phyloP scores from a whole-genome alignment of 1,140 invertebrate genomes.

The Drosophila gunungcola region DNA sequence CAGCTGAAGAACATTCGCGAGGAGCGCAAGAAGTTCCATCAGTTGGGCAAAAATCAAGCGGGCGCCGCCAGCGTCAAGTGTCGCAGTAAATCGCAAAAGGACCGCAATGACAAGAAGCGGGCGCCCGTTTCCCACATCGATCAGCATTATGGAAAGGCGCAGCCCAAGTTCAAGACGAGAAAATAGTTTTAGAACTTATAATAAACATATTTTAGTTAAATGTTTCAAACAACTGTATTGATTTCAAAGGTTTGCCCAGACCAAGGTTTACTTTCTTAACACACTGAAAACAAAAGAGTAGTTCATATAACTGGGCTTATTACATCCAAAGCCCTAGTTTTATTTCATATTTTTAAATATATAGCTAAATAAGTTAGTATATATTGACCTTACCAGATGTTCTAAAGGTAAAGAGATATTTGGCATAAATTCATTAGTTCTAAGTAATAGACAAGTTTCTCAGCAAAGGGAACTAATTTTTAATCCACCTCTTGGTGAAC shows the following conservation, averaged over 20 bases:
- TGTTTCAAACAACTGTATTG: background rate
- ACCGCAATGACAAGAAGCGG: conserved; percentile 80
- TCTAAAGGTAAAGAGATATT: too few relatives aligned
- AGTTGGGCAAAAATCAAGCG: conserved; percentile 85
- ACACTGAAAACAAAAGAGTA: too few relatives aligned
- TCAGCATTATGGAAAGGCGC: conserved; percentile 77
- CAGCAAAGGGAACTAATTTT: too few relatives aligned
- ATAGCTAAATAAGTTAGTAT: too few relatives aligned
- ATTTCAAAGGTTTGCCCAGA: background rate
- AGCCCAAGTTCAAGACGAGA: conserved; percentile 73
- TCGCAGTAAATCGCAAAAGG: conserved; percentile 82
- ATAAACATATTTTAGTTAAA: conserved; percentile 10
- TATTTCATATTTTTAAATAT: too few relatives aligned
- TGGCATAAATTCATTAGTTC: too few relatives aligned
- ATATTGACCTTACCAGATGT: too few relatives aligned
- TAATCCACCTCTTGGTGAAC: too few relatives aligned
- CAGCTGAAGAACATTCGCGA: conserved; percentile 79
- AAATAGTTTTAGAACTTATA: conserved; percentile 49
- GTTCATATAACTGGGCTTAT: too few relatives aligned
- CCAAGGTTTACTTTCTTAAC: too few relatives aligned
- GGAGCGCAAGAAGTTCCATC: conserved; percentile 84
- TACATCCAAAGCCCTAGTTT: too few relatives aligned
- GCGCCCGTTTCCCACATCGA: conserved; percentile 73
- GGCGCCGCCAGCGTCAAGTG: conserved; percentile 85
- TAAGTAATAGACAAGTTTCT: too few relatives aligned